Evolutionary conservation across 2,797 vertebrate species (phyloP), one percentile per base, ranked within the genome.

Genomic region (Lacerta agilis): DNA sequence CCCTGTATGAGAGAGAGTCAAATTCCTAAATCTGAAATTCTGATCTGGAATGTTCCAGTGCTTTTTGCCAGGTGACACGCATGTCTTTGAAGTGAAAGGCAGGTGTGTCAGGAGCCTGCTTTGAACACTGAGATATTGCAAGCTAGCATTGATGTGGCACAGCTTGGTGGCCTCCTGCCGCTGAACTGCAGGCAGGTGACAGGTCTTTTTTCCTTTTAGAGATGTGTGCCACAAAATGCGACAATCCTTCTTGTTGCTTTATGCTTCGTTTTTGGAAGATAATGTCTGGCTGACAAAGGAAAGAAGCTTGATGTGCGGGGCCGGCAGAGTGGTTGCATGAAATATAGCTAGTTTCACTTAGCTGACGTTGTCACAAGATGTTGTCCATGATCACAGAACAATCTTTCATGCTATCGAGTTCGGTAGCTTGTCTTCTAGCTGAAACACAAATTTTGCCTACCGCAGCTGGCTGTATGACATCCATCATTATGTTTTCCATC

Each of bases 21-120:
- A 92, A 75, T 8, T 0, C 10, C 45, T 15, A 88, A 85, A 91
- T 90, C 88, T 93, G 87, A 95, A 95, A 91, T 92, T 91, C 90
- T 91, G 94, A 95, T 95, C 80, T 90, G 87, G 91, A 94, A 90
- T 91, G 92, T 93, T 93, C 82, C 73, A 91, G 86, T 71, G 84
- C 82, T n/a, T 94, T 92, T 94, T 93, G 87, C 91, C 90, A 86
- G 0, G 1, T 18, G 8, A 86, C 76, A 86, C 88, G 86, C 27
- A 1, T 87, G 69, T 92, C 94, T 95, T 95, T 95, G 94, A 95
- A 94, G 92, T 85, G 90, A 94, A 91, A 95, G 86, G 90, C 94
- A 94, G 91, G 86, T 69, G 77, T 27, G 92, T 94, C 94, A 93
- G 84, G 83, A 88, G 84, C 83, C 78, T 89, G 92, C 94, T 95